phyloP scores from a whole-genome alignment of 2,113 vertebrate species.

The Accipiter cooperii region DNA sequence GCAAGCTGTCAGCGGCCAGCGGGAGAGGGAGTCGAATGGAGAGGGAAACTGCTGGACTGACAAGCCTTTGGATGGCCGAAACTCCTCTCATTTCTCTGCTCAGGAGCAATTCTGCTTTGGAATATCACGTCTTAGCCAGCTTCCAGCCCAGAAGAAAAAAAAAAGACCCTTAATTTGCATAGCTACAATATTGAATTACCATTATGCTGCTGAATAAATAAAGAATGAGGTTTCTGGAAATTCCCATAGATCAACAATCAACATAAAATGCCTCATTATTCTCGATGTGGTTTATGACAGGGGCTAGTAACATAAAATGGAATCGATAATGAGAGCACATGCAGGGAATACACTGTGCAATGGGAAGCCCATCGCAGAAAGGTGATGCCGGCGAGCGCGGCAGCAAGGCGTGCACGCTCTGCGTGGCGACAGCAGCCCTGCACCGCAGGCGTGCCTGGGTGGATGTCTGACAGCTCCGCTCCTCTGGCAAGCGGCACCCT shows the following conservation, averaged over 20 bases:
- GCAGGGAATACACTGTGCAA: neutral
- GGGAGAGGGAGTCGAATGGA: neutral
- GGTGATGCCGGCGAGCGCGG: neutral
- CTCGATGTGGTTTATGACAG: neutral
- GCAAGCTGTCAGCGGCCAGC: neutral
- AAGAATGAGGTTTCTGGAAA: conserved; percentile 15
- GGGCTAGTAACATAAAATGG: neutral
- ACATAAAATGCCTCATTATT: conserved; percentile 32
- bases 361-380: accelerated
- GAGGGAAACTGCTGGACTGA: neutral
- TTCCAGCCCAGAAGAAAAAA: neutral
- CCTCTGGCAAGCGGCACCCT: neutral
- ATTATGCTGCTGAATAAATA: conserved; percentile 11
- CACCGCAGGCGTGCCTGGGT: neutral
- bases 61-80: neutral
- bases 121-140: neutral
- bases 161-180: neutral
- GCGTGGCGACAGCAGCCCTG: neutral
- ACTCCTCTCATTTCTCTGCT: neutral
- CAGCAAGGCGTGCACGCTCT: accelerated
- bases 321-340: neutral
- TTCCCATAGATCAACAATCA: conserved; percentile 39
- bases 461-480: neutral
- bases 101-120: neutral
- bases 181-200: neutral